Evolutionary conservation across 2,113 vertebrate species (phyloP).

Genomic region (Tapirus terrestris): DNA sequence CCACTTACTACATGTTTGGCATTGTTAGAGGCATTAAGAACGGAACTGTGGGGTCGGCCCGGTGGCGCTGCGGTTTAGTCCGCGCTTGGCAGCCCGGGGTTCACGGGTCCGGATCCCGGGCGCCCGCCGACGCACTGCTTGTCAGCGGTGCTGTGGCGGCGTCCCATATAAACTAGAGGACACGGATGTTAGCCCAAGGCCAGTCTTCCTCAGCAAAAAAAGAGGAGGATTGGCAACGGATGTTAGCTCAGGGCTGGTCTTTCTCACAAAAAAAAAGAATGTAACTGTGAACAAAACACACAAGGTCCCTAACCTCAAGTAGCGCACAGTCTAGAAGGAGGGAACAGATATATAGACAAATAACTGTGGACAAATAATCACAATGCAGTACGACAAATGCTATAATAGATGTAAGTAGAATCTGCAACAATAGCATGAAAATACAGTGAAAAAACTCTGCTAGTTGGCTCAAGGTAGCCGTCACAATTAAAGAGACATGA

Average conservation of each 20-base stretch:
- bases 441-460: background rate
- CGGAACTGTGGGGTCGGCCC: background rate
- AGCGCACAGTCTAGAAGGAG: background rate
- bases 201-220: too few relatives aligned
- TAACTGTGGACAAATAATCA: background rate
- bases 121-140: too few relatives aligned
- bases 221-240: too few relatives aligned
- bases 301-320: background rate
- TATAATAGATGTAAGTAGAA: background rate
- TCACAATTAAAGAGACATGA: background rate
- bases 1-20: background rate
- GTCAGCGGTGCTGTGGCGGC: too few relatives aligned
- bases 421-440: background rate
- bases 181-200: too few relatives aligned
- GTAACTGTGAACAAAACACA: background rate
- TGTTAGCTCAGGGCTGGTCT: too few relatives aligned
- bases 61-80: too few relatives aligned
- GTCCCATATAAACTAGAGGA: too few relatives aligned
- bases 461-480: background rate
- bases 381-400: background rate
- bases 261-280: background rate
- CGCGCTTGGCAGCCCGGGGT: too few relatives aligned
- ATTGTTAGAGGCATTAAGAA: background rate
- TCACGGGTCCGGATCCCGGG: too few relatives aligned
- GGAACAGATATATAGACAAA: background rate